Conservation (phyloP, 2,888 invertebrate species). For the Therioaphis trifolii region DNA sequence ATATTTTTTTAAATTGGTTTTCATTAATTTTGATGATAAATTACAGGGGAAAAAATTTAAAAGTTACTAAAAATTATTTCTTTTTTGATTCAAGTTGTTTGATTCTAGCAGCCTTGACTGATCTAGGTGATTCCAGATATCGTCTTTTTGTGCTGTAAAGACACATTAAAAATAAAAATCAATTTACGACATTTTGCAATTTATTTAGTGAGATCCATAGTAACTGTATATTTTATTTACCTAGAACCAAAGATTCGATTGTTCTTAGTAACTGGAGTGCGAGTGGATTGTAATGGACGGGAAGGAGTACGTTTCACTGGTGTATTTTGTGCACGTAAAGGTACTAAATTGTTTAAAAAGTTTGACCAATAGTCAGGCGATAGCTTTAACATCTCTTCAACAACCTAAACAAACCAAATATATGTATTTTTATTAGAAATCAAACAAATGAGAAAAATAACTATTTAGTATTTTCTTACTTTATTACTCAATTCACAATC, state of each 20-base stretch:
- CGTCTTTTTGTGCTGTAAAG: conserved; percentile 53
- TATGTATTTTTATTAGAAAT: not conserved
- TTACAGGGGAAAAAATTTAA: not conserved
- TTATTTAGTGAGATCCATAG: not conserved
- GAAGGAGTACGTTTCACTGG: conserved; percentile 36
- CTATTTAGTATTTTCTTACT: conserved; percentile 39
- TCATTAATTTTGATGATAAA: not conserved
- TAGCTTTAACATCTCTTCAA: conserved; percentile 78
- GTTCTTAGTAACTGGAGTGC: conserved; percentile 46
- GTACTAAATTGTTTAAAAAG: conserved; percentile 72
- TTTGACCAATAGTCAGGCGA: conserved; percentile 82
- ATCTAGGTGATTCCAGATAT: conserved; percentile 54
- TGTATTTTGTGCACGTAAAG: conserved; percentile 43
- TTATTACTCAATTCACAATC: conserved; percentile 79
- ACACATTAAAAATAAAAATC: not conserved
- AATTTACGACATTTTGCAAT: too few relatives aligned
- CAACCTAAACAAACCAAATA: conserved; percentile 70
- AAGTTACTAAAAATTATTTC: conserved; percentile 32
- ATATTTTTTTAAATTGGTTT: not conserved
- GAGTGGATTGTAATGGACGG: conserved; percentile 40
- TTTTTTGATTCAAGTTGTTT: conserved; percentile 41
- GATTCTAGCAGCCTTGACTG: conserved; percentile 57
- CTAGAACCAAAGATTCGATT: conserved; percentile 60
- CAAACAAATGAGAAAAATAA: not conserved
- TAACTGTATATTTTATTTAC: not conserved